phyloP scores from a whole-genome alignment of 2,113 vertebrate species.

The Anarrhichthys ocellatus region DNA sequence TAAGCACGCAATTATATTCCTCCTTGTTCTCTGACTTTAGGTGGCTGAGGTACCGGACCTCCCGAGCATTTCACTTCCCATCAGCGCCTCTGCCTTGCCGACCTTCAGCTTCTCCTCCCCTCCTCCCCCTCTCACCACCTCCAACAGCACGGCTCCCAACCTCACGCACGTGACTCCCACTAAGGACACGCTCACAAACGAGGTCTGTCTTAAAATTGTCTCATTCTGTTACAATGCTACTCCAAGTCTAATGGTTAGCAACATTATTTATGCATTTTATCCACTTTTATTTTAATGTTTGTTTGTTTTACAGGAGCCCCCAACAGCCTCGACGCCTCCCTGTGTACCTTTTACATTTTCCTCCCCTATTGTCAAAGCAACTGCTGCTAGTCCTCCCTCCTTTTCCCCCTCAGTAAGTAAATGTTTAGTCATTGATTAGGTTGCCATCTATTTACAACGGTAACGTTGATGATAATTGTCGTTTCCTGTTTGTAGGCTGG shows the following conservation, averaged over 20 bases:
- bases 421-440: neutral
- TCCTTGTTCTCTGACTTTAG: constrained; percentile 63
- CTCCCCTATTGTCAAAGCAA: constrained; percentile 96
- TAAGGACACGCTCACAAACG: constrained; percentile 57
- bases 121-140: constrained; percentile 60
- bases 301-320: constrained; percentile 62
- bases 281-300: neutral
- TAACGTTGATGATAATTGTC: neutral
- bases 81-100: constrained; percentile 87
- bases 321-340: constrained; percentile 68
- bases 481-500: constrained; percentile 80
- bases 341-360: constrained; percentile 92
- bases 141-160: constrained; percentile 67
- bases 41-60: constrained; percentile 85
- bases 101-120: constrained; percentile 89
- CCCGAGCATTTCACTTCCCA: constrained; percentile 90
- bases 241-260: neutral
- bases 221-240: too few species aligned
- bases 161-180: constrained; percentile 61
- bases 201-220: constrained; percentile 61
- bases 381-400: constrained; percentile 89
- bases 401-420: constrained; percentile 90
- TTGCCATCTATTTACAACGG: neutral
- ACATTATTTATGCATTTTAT: neutral
- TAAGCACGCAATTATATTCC: neutral